Conservation (phyloP, 2,888 invertebrate species). For the Pterostichus madidus region DNA sequence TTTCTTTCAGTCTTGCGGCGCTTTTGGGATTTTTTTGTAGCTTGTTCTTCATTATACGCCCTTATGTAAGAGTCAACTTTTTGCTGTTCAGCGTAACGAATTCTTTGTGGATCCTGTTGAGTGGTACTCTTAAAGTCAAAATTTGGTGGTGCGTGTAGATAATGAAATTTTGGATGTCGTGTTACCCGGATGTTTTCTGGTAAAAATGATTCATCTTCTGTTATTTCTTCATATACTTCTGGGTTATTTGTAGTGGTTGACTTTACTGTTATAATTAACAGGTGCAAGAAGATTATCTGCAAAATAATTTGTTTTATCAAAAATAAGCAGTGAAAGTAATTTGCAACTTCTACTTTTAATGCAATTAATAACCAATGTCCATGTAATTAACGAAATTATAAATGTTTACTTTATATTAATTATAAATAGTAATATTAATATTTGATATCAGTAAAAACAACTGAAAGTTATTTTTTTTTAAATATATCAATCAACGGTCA, state of each 20-base stretch:
- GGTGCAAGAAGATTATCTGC: constrained; percentile 62
- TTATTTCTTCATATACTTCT: constrained; percentile 67
- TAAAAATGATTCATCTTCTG: constrained; percentile 64
- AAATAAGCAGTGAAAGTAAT: constrained; percentile 23
- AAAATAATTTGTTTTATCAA: constrained; percentile 28
- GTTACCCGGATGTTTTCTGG: constrained; percentile 67
- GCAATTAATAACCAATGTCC: constrained; percentile 23
- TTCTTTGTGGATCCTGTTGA: constrained; percentile 73
- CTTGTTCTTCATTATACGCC: constrained; percentile 53
- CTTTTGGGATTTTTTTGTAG: constrained; percentile 21
- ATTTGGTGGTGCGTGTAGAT: constrained; percentile 68
- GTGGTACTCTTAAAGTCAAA: constrained; percentile 71
- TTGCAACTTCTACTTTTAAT: constrained; percentile 9
- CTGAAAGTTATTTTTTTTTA: constrained; percentile 4
- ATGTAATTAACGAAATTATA: constrained; percentile 15
- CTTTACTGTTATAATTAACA: constrained; percentile 52
- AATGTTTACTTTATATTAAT: constrained; percentile 16
- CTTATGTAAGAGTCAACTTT: constrained; percentile 70
- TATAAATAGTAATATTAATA: constrained; percentile 11
- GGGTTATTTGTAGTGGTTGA: constrained; percentile 44
- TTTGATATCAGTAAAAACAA: not conserved
- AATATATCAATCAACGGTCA: constrained; percentile 1
- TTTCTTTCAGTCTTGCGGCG: constrained; percentile 5
- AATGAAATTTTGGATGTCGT: constrained; percentile 67
- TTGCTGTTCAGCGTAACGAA: constrained; percentile 74